Base-by-base conservation (phyloP, 2,888 invertebrate genomes). In the Drosophila conformis region DNA sequence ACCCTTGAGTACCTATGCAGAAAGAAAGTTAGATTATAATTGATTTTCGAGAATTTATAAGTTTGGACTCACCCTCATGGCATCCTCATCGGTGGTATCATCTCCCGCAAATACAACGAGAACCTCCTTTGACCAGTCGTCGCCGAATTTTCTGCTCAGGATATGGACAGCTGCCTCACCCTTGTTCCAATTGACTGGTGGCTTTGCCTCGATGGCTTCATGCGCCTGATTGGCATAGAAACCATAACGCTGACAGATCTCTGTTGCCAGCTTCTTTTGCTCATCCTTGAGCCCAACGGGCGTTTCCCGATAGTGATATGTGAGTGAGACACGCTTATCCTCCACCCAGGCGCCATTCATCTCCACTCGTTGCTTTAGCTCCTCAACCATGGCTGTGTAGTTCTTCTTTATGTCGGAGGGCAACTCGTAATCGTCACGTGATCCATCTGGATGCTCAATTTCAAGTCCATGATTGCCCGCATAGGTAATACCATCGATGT, bases 31-130 rank as follows among this genome's bases (percentile, higher is more conserved):
- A 52, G 25, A 21, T 69, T 49, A 33, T 1, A 13, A 15, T 4
- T 25, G 46, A 8, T 15, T 25, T 25, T 21, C 13, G 2, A 35
- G 15, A 0, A 11, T 1, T 0, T 2, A 13, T 4, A 3, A 2
- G 4, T 13, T 36, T 18, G 33, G 13, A 80, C 87, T 89, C 91
- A 97, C 97, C 94, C 95, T 94, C 97, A 98, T 97, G 42, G 97
- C 97, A 92, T 98, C 97, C 93, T 98, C 97, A 91, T 98, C 98
- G 0, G 97, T 98, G 66, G 95, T 95, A 92, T 97, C 98, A 92
- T 98, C 97, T 72, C 98, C 98, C 38, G 96, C 97, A 89, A 97
- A 98, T 73, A 98, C 96, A 77, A 97, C 96, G 77, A 95, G 94
- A 60, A 96, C 94, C 53, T 96, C 92, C 83, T 96, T 94, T 65